Base-by-base conservation (phyloP, 2,113 vertebrate genomes). In the Brachirus orientalis region DNA sequence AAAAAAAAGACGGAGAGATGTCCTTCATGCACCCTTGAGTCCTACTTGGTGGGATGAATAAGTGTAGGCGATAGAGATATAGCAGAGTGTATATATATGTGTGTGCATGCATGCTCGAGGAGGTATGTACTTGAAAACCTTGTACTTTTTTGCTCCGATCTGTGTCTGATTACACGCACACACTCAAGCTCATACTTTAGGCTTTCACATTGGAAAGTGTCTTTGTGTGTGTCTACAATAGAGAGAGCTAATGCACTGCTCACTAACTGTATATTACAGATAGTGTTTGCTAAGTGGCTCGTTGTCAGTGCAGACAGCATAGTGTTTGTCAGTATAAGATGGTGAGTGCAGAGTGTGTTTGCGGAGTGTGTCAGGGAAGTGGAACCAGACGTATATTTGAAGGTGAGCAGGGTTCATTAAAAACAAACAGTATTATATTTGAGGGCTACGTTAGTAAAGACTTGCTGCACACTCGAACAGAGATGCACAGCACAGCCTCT, bases 1-100 rank as follows among this genome's bases (percentile, higher is more conserved):
- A 63, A 51, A 1, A 57, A 19, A 16, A 73, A 72, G 48, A 79
- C 12, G 46, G 35, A 76, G 46, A 40, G 47, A 67, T 72, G 86
- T 85, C 87, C 84, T 91, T 89, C 81, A 81, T 68, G 71, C 74
- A 83, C 58, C 83, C 83, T 86, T 89, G 80, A 78, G 69, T 82
- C 20, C 62, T 63, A 50, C 72, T 72, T 72, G 54, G 75, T 68
- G 77, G 84, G 63, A 59, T 73, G 77, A 79, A 58, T 64, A 69
- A 61, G 63, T 69, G 52, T 53, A 69, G 58, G 45, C 76, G 53
- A 71, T 51, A 65, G 64, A 63, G 51, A 72, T 58, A 64, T 7
- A 51, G 54, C 35, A 10, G 33, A 16, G 33, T 59, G 47, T 52
- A 38, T 37, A 64, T 60, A 28, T 28, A 10, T 43, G 10, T 33